Percentiles rank a stretch among this genome's conserved stretches.
Evolutionary conservation across 2,797 vertebrate genomes (phyloP).

Genomic region (Centroberyx gerrardi): DNA sequence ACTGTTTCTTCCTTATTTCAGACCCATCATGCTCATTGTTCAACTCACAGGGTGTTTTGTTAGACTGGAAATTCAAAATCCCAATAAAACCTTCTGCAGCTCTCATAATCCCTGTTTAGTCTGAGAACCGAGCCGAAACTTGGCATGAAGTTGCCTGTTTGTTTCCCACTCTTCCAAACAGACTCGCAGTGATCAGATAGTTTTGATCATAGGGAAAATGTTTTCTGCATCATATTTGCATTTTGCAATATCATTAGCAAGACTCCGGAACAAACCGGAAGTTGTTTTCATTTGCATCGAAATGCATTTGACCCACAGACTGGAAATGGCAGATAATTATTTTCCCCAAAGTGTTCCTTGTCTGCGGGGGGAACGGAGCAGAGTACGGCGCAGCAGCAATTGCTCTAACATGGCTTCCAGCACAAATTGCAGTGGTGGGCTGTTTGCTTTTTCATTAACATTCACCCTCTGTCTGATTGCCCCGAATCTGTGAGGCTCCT

Average conservation of each 20-base stretch:
- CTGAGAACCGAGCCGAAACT: slow-evolving; percentile 24
- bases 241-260: slow-evolving; percentile 57
- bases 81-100: not conserved
- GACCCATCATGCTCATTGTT: not conserved
- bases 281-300: slow-evolving; percentile 78
- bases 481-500: slow-evolving; percentile 57
- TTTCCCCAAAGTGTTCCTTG: slow-evolving; percentile 69
- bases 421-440: slow-evolving; percentile 65
- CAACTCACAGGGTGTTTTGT: not conserved
- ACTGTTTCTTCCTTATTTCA: slow-evolving; percentile 7
- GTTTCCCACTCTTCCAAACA: slow-evolving; percentile 16
- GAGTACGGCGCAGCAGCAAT: slow-evolving; percentile 48
- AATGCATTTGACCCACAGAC: slow-evolving; percentile 73
- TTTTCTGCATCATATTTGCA: slow-evolving; percentile 50
- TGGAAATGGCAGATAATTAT: slow-evolving; percentile 76
- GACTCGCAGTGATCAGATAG: slow-evolving; percentile 23
- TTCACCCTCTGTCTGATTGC: slow-evolving; percentile 70
- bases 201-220: slow-evolving; percentile 50
- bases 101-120: slow-evolving; percentile 11
- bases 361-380: slow-evolving; percentile 51
- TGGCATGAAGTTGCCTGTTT: slow-evolving; percentile 14
- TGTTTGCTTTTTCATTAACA: slow-evolving; percentile 81
- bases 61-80: slow-evolving; percentile 9
- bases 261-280: slow-evolving; percentile 59
- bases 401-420: slow-evolving; percentile 75